Conservation (phyloP, 2,888 invertebrate genomes). For the Cosmopolites sordidus region DNA sequence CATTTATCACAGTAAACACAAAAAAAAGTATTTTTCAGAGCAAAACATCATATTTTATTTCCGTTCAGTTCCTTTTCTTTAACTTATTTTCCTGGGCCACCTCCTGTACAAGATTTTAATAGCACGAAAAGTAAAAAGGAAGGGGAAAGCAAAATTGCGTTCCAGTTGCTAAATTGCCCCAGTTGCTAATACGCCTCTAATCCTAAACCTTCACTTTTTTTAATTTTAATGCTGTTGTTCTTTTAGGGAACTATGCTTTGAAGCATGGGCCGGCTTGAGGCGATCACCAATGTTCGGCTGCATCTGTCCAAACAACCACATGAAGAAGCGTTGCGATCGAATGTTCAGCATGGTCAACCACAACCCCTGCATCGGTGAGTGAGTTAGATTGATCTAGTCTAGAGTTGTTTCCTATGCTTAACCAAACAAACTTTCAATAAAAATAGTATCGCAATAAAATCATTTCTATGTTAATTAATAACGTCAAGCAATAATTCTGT, state of each 20-base stretch:
- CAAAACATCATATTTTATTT: too few relatives aligned
- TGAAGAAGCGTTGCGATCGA: conserved; percentile 84
- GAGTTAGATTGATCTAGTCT: conserved; percentile 5
- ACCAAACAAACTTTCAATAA: conserved; percentile 3
- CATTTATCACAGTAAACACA: too few relatives aligned
- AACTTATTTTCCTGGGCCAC: too few relatives aligned
- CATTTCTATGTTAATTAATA: neutral
- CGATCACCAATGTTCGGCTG: conserved; percentile 88
- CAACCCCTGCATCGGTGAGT: conserved; percentile 92
- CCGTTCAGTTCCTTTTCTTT: too few relatives aligned
- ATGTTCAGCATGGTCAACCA: conserved; percentile 87
- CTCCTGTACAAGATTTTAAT: too few relatives aligned
- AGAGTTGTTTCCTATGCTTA: conserved; percentile 17
- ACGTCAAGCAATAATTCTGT: neutral
- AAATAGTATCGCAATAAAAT: neutral
- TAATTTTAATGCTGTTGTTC: conserved; percentile 1
- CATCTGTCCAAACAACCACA: conserved; percentile 86
- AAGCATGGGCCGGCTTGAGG: conserved; percentile 82
- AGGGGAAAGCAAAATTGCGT: too few relatives aligned
- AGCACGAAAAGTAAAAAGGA: too few relatives aligned
- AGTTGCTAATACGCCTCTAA: too few relatives aligned
- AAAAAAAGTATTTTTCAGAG: too few relatives aligned
- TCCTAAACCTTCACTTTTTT: too few relatives aligned
- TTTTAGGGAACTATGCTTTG: conserved; percentile 76
- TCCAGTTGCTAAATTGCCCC: too few relatives aligned